Conservation (phyloP, 2,888 invertebrate species). For the Eilema caniola region DNA sequence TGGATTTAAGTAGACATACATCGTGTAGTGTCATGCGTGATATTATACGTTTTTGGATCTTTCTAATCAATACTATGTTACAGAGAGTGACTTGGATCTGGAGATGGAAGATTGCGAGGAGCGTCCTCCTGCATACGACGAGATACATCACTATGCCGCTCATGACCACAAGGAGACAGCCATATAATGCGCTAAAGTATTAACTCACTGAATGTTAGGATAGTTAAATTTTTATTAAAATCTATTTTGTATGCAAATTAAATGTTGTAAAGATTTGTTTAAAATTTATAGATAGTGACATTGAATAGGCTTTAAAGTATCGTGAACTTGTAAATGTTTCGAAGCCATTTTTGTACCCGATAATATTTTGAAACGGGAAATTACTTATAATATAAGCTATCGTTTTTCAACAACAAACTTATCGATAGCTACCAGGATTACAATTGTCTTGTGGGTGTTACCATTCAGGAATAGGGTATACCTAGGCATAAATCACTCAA, state of each 20-base stretch:
- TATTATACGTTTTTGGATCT: not conserved
- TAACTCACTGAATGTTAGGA: not conserved
- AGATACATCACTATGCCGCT: slow-evolving; percentile 59
- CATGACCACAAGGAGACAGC: slow-evolving; percentile 72
- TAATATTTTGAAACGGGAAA: not conserved
- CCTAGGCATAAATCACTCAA: too few species aligned
- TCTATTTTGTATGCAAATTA: not conserved
- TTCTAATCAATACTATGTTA: slow-evolving; percentile 26
- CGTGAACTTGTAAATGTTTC: not conserved
- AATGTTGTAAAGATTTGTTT: not conserved
- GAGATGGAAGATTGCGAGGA: slow-evolving; percentile 72
- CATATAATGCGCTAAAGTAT: slow-evolving; percentile 56
- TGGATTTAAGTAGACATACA: not conserved
- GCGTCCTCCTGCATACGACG: slow-evolving; percentile 71
- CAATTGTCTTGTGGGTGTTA: not conserved
- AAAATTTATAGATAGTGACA: not conserved
- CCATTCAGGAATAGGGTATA: not conserved
- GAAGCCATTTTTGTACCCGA: not conserved
- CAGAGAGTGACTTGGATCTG: slow-evolving; percentile 79
- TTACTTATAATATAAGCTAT: too few species aligned
- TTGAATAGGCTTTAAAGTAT: not conserved
- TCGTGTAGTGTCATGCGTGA: not conserved
- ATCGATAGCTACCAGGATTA: not conserved
- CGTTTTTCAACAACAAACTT: too few species aligned
- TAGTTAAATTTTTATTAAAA: not conserved